Evolutionary conservation across 1,140 invertebrate genomes (phyloP).

Genomic region (Meloidogyne chitwoodi): DNA sequence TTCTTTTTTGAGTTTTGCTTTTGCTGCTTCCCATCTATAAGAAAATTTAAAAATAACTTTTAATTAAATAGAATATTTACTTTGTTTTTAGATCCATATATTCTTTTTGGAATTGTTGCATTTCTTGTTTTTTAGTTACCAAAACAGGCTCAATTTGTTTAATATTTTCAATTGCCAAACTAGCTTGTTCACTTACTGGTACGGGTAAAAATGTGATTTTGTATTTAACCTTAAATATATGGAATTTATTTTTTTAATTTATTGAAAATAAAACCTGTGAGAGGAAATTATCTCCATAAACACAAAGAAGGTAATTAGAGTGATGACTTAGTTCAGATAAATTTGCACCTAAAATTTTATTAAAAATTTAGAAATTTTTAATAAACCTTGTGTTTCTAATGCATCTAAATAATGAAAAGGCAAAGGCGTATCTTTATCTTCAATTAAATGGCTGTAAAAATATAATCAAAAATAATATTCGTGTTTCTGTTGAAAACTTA

Average conservation of each 20-base stretch:
- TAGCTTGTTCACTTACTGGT: slow-evolving; percentile 6
- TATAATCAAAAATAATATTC: slow-evolving; percentile 5
- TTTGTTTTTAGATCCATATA: slow-evolving; percentile 55
- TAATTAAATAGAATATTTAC: slow-evolving; percentile 19
- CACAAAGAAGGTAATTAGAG: slow-evolving; percentile 51
- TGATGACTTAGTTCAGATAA: slow-evolving; percentile 36
- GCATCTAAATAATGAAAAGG: slow-evolving; percentile 57
- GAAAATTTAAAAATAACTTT: neutral
- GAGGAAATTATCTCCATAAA: slow-evolving; percentile 58
- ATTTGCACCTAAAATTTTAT: slow-evolving; percentile 38
- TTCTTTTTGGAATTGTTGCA: slow-evolving; percentile 52
- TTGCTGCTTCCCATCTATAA: slow-evolving; percentile 34
- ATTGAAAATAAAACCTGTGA: slow-evolving; percentile 2
- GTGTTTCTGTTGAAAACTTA: neutral
- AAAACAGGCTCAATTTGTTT: slow-evolving; percentile 37
- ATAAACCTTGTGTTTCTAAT: slow-evolving; percentile 47
- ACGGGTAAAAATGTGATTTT: slow-evolving; percentile 31
- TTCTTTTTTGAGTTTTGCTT: slow-evolving; percentile 24
- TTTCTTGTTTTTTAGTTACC: slow-evolving; percentile 51
- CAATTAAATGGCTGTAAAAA: slow-evolving; percentile 51
- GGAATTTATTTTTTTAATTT: neutral
- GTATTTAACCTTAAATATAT: slow-evolving; percentile 45
- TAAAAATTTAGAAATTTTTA: neutral
- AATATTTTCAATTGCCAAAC: slow-evolving; percentile 36
- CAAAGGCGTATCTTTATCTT: slow-evolving; percentile 56